Base-by-base conservation (phyloP, 2,797 vertebrate genomes). In the Oreochromis grahami region DNA sequence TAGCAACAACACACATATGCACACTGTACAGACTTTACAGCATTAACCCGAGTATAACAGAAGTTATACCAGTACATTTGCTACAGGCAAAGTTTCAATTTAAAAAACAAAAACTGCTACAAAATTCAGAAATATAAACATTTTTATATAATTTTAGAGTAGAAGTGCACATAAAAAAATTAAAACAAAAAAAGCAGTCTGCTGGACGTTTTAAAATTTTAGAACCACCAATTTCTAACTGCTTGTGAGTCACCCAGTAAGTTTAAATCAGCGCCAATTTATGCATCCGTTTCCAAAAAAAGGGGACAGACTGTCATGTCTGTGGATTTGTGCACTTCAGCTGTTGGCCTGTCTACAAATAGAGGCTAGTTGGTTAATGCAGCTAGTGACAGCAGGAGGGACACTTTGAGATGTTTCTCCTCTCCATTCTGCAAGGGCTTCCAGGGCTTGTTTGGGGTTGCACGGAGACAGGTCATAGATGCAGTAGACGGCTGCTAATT, bases 401-500 rank as follows among this genome's bases (percentile, higher is more conserved):
- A 98, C 91, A 1, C 60, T 83, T 43, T 86, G 93, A 15, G 87
- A 79, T 1, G 91, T 90, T 48, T 96, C 95, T 60, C 80, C 95
- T 83, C 95, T 96, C 99, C 99, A 99, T 7, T 80, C 93, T 9
- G 93, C 95, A 55, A 99, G 90, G 51, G 96, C 93, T 14, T 97
- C 95, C 92, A 97, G 63, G 51, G 97, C 96, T 78, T 96, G 95
- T 83, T 96, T 95, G 3, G 98, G 98, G 87, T 98, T 96, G 92
- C 97, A 97, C 41, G 98, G 97, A 32, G 97, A 97, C 91, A 99
- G 87, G 84, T 99, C 98, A 65, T 97, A 97, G 32, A 98, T 96
- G 50, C 97, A 96, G 85, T 99, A 98, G 70, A 98, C 58, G 0
- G 98, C 97, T 29, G 99, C 97, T 81, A 99, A 92, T 93, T 99